phyloP scores from a whole-genome alignment of 2,113 vertebrate species.

The Cyanistes caeruleus region DNA sequence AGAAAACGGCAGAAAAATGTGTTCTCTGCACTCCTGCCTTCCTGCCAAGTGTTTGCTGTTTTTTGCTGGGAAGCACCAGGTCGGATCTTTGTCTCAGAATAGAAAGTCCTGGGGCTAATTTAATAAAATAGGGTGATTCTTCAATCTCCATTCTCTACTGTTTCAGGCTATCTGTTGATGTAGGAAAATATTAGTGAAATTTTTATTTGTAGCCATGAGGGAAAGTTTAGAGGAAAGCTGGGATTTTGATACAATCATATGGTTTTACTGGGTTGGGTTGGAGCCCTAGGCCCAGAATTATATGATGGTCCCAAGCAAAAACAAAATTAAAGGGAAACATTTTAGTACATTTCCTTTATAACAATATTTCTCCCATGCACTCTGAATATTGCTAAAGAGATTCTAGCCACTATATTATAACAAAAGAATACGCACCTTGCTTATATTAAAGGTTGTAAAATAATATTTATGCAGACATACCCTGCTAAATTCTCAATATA shows the following conservation, averaged over 20 bases:
- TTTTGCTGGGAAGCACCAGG: background rate
- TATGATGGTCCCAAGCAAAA: background rate
- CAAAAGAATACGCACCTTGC: background rate
- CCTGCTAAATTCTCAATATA: background rate
- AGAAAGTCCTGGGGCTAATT: slow-evolving; percentile 23
- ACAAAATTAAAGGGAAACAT: slow-evolving; percentile 36
- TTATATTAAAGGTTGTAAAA: background rate
- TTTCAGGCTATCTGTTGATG: slow-evolving; percentile 46
- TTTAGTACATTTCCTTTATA: background rate
- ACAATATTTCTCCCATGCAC: background rate
- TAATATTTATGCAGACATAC: background rate
- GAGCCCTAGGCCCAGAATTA: slow-evolving; percentile 2
- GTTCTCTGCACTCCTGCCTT: background rate
- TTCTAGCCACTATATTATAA: background rate
- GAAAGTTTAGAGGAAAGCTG: slow-evolving; percentile 16
- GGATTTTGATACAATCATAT: slow-evolving; percentile 13
- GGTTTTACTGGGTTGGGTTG: background rate
- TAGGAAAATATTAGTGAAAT: slow-evolving; percentile 44
- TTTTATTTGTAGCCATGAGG: slow-evolving; percentile 44
- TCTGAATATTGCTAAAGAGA: background rate
- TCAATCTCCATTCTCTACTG: background rate
- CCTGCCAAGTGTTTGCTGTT: background rate
- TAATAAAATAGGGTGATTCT: slow-evolving; percentile 35
- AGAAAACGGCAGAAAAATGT: background rate
- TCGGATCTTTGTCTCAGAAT: background rate